phyloP scores from a whole-genome alignment of 2,113 vertebrate species.

The Apodemus sylvaticus region DNA sequence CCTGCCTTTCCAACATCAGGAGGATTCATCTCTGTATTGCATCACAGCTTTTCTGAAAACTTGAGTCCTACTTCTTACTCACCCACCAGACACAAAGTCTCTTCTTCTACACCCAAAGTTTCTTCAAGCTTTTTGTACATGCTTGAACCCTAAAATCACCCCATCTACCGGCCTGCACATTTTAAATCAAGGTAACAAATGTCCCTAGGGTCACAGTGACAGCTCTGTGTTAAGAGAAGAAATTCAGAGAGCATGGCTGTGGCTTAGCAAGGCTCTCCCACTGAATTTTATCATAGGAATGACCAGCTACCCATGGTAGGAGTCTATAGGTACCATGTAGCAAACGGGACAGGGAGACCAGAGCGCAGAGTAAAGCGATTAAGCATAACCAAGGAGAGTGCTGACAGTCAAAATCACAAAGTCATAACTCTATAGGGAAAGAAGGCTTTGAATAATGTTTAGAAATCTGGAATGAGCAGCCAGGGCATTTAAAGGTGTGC shows the following conservation, averaged over 20 bases:
- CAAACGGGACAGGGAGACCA: neutral
- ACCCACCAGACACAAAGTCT: neutral
- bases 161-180: neutral
- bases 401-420: neutral
- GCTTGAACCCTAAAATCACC: neutral
- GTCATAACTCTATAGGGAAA: neutral
- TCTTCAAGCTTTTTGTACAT: constrained; percentile 4
- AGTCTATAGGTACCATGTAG: neutral
- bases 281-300: neutral
- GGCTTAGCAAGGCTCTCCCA: neutral
- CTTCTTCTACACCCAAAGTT: constrained; percentile 1
- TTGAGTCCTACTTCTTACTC: neutral
- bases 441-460: neutral
- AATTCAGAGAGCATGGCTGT: neutral
- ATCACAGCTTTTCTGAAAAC: neutral
- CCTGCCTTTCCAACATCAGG: neutral
- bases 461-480: neutral
- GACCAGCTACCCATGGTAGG: neutral
- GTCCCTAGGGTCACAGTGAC: neutral
- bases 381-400: neutral
- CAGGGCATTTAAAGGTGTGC: neutral
- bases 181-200: constrained; percentile 20
- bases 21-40: neutral
- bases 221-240: neutral
- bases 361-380: neutral